Conservation (phyloP, 2,888 invertebrate genomes). For the Watsonalla cultraria region DNA sequence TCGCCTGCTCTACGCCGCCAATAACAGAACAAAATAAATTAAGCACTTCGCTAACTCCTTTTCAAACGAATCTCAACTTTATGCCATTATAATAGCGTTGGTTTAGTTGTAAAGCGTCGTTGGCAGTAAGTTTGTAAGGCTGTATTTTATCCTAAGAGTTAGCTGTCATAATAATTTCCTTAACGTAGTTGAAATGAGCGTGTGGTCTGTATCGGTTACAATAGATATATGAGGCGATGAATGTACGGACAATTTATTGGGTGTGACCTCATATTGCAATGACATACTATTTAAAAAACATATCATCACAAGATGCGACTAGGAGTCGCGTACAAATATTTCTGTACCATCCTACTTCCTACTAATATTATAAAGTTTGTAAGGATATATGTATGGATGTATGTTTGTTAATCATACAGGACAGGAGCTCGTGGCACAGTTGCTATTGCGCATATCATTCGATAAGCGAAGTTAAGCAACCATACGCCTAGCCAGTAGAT, state of each 20-base stretch:
- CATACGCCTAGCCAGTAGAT: no score
- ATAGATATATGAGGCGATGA: constrained; percentile 8
- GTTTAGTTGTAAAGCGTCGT: not conserved
- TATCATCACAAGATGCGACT: no score
- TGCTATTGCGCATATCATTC: no score
- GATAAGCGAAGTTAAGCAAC: no score
- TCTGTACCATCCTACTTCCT: no score
- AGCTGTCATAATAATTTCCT: constrained; percentile 48
- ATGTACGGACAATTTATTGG: constrained; percentile 4
- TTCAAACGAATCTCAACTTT: constrained; percentile 14
- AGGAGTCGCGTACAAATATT: no score
- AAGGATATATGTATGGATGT: no score
- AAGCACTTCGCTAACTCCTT: constrained; percentile 7
- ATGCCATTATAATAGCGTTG: constrained; percentile 2
- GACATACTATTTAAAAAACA: no score
- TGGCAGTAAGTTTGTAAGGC: constrained; percentile 14
- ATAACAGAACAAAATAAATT: constrained; percentile 15
- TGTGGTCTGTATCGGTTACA: constrained; percentile 25
- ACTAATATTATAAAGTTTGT: no score
- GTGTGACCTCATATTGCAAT: not conserved
- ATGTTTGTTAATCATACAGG: no score
- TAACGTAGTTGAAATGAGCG: constrained; percentile 31
- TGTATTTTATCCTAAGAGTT: constrained; percentile 49
- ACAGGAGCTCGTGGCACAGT: no score
- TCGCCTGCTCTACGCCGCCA: constrained; percentile 31